Evolutionary conservation across 2,888 invertebrate genomes (phyloP).

Genomic region (Danaus chrysippus): DNA sequence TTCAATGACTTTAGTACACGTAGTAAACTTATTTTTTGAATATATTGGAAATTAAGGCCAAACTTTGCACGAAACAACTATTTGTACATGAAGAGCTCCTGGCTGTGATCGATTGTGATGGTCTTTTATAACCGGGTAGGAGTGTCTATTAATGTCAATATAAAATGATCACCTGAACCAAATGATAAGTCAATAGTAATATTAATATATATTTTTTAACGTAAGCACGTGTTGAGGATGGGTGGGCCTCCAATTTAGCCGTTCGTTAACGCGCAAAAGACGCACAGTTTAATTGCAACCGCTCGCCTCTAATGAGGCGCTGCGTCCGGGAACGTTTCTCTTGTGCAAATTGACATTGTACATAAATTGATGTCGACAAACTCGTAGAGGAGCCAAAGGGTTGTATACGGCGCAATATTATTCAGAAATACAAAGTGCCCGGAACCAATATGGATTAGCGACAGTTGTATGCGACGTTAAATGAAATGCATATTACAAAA

Average conservation of each 20-base stretch:
- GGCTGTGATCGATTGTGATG: constrained; percentile 26
- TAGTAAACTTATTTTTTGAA: constrained; percentile 26
- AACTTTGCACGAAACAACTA: constrained; percentile 28
- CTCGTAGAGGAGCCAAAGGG: constrained; percentile 46
- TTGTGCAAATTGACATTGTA: constrained; percentile 73
- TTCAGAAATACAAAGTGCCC: constrained; percentile 16
- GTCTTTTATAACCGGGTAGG: constrained; percentile 27
- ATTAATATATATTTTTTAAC: constrained; percentile 55
- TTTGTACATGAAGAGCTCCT: constrained; percentile 32
- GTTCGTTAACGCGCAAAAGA: constrained; percentile 77
- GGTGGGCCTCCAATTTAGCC: constrained; percentile 66
- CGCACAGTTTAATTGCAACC: constrained; percentile 75
- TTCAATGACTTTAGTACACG: constrained; percentile 27
- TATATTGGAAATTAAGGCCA: constrained; percentile 27
- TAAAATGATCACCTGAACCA: constrained; percentile 21
- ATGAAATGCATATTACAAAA: background rate
- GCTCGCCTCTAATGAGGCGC: constrained; percentile 73
- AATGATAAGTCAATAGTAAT: constrained; percentile 46
- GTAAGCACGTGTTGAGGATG: constrained; percentile 63
- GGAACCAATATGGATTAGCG: constrained; percentile 1
- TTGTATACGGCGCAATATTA: constrained; percentile 34
- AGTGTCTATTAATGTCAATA: constrained; percentile 22
- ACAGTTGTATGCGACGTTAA: constrained; percentile 3
- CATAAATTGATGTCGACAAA: constrained; percentile 67
- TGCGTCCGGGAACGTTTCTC: constrained; percentile 60